Evolutionary conservation across 2,888 invertebrate species (phyloP).

Genomic region (Criorhina ranunculi): DNA sequence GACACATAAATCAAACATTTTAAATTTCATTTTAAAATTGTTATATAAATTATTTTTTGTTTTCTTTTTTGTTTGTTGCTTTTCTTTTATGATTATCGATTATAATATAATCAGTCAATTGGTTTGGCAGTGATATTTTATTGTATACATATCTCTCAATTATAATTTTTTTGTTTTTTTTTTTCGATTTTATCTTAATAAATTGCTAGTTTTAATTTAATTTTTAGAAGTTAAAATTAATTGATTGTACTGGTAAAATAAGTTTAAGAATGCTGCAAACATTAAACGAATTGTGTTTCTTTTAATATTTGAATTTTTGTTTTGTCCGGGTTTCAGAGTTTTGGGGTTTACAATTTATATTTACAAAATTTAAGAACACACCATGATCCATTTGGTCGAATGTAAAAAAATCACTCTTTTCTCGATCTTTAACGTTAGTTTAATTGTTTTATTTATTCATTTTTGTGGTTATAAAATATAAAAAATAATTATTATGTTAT

Average conservation of each 20-base stretch:
- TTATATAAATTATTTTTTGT: no score
- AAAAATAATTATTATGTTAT: conserved; percentile 58
- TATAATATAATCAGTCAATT: conserved; percentile 71
- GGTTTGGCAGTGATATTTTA: conserved; percentile 73
- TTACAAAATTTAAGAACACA: conserved; percentile 66
- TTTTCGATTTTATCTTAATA: conserved; percentile 25
- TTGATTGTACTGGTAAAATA: conserved; percentile 66
- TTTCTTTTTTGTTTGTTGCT: conserved; percentile 28
- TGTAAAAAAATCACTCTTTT: conserved; percentile 58
- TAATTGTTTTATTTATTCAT: background rate
- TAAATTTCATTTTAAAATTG: conserved; percentile 2
- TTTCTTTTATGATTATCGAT: conserved; percentile 56
- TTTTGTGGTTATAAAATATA: conserved; percentile 46
- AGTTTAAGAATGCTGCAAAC: conserved; percentile 30
- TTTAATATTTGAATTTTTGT: background rate
- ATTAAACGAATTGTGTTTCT: background rate
- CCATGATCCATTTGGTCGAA: conserved; percentile 67
- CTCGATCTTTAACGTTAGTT: conserved; percentile 47
- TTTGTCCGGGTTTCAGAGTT: conserved; percentile 7
- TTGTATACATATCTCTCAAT: conserved; percentile 37
- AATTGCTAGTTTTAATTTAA: conserved; percentile 10
- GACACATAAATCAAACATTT: conserved; percentile 30
- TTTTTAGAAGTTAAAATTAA: conserved; percentile 36
- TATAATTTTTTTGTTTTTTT: conserved; percentile 7
- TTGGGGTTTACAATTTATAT: conserved; percentile 24